Base-by-base conservation (phyloP, 1,140 invertebrate genomes). In the Euglossa dilemma region DNA sequence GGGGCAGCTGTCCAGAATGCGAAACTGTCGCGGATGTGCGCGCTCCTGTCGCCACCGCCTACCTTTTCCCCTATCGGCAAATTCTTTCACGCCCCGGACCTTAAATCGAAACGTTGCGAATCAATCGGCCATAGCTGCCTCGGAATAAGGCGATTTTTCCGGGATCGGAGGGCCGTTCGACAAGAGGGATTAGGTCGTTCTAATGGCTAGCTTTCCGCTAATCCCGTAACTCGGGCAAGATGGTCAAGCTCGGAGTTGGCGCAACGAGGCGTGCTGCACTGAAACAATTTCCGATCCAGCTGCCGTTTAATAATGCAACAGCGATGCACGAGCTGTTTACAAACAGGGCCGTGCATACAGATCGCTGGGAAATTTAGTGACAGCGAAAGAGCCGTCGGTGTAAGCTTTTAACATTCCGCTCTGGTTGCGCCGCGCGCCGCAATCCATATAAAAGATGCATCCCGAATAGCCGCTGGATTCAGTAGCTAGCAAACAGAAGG, bases 1-100 rank as follows among this genome's bases (percentile, higher is more conserved):
- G 72, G 59, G 56, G 47, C 81, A 72, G 23, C 56, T 79, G 67
- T 79, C 81, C 75, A 72, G 45, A 79, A 83, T 83, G 76, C 76
- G 43, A 43, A 79, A 83, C 76, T 56, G 57, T 69, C 36, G 23
- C 52, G 69, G 78, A 75, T 52, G 14, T 66, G 50, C 52, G 23
- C 79, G n/a, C 25, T 20, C 28, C 59, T 52, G 23, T 63, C 43
- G 20, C 47, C 9, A 20, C 43, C 67, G 20, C 43, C 20, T 28
- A 36, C n/a, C n/a, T 7, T 28, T 12, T 52, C 75, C 20, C 11
- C 50, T 6, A 57, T 78, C 56, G 56, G 52, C 52, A 72, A 61
- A 72, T 80, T 71, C 56, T 71, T 71, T 12, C 20, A 28, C 9
- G 20, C 23, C 20, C 36, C 23, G 36, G 36, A 36, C 36, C 36